Evolutionary conservation across 2,113 vertebrate species (phyloP).

Genomic region (Phyllostomus discolor): DNA sequence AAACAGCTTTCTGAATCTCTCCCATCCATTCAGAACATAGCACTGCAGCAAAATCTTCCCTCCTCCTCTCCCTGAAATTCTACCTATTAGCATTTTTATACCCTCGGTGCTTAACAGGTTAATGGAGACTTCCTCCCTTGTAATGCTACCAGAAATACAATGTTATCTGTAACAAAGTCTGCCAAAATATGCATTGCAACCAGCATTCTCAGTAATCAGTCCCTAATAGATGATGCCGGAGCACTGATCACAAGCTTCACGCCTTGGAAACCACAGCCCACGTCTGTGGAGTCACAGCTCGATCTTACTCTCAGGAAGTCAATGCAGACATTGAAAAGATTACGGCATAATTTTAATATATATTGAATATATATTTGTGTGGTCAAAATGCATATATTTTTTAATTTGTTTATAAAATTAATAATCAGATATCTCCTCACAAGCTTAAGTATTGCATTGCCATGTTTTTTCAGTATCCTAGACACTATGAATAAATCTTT

Average conservation of each 20-base stretch:
- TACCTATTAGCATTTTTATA: conserved; percentile 27
- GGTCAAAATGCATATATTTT: not conserved
- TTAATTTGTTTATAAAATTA: not conserved
- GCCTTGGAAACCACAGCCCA: not conserved
- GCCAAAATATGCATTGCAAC: conserved; percentile 1
- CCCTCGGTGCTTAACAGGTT: conserved; percentile 18
- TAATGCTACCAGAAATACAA: conserved; percentile 33
- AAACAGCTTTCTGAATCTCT: not conserved
- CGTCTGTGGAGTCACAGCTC: not conserved
- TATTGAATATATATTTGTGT: not conserved
- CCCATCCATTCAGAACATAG: not conserved
- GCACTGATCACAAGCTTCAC: not conserved
- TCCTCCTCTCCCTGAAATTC: not conserved
- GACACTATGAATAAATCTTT: not conserved
- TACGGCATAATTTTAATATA: not conserved
- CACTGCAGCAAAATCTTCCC: not conserved
- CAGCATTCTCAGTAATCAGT: not conserved
- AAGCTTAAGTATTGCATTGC: conserved; percentile 6
- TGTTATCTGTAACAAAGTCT: conserved; percentile 22
- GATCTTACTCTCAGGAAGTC: not conserved
- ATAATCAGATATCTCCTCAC: not conserved
- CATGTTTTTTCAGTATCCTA: conserved; percentile 29
- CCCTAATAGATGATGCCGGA: not conserved
- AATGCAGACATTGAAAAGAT: not conserved
- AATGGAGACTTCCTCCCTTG: conserved; percentile 23